Evolutionary conservation across 2,888 invertebrate species (phyloP), one percentile per base, ranked within the genome.

Genomic region (Timema podura): DNA sequence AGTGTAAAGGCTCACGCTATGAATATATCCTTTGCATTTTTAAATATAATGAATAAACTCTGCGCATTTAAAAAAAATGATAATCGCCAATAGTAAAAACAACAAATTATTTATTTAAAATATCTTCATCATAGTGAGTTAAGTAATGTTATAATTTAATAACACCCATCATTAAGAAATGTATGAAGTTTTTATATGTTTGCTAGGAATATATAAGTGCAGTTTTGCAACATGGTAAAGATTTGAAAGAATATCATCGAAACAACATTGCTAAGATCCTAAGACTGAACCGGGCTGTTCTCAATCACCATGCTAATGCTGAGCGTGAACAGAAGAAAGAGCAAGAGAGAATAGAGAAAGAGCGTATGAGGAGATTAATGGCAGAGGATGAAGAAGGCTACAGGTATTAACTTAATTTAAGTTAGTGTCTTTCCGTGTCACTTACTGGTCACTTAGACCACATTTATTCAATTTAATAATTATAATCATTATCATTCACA

Each of bases 351-450:
- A 83, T 87, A 54, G 88, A 88, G 78, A 86, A 87, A 75, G 86
- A 87, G 76, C 83, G 88, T 79, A 85, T 88, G 84, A 80, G 85
- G 69, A 81, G 86, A 68, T 82, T 88, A 49, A 88, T 88, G 87
- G 83, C 85, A 70, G 87, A 88, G 78, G 87, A 87, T 80, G 87
- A 87, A 80, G 87, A 87, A 76, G 88, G 87, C 46, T 88, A 88
- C 79, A 80, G 73, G 73, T 74, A 67, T n/a, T 67, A 30, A 46
- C 30, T 30, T 30, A 30, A 13, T 13, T 48, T 9, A n/a, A 51
- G 15, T 30, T n/a, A 16, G 30, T 51, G 5, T 67, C 11, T 67
- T 6, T 67, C 7, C 45, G 7, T 6, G 44, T 64, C 46, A 7
- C 11, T 57, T 13, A 9, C 8, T 10, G 8, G 9, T 13, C 30